phyloP scores from a whole-genome alignment of 1,140 invertebrate genomes.

The Odontomachus brunneus region DNA sequence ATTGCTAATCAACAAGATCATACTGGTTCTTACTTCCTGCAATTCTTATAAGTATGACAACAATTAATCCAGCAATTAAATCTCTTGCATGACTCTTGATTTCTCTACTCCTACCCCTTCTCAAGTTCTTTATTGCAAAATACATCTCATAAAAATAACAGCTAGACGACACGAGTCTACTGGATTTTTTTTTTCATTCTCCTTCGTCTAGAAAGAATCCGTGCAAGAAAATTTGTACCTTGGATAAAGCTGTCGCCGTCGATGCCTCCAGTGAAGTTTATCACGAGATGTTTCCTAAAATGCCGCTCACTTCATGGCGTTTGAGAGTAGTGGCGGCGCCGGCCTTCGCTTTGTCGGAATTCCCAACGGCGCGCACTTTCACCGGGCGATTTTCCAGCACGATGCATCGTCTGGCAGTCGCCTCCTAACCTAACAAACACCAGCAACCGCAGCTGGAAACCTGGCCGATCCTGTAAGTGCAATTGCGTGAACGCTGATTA shows the following conservation, averaged over 20 bases:
- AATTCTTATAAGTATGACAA: too few species aligned
- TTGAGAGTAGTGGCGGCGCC: background rate
- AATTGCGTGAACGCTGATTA: background rate
- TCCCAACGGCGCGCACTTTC: conserved; percentile 72
- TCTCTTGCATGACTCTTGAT: too few species aligned
- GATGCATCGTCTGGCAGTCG: conserved; percentile 61
- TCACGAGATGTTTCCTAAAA: background rate
- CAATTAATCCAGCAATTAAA: too few species aligned
- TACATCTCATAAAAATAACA: too few species aligned
- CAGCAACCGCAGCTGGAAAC: background rate
- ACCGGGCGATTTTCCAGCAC: conserved; percentile 70
- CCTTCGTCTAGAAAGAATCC: background rate
- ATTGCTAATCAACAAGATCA: too few species aligned
- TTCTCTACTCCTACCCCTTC: too few species aligned
- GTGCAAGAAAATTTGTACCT: background rate
- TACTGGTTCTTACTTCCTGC: too few species aligned
- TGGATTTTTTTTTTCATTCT: background rate
- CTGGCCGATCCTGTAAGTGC: background rate
- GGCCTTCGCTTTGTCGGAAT: conserved; percentile 36
- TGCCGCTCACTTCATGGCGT: background rate
- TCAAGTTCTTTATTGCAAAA: too few species aligned
- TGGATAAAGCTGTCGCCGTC: background rate
- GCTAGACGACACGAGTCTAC: background rate
- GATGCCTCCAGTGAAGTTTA: background rate
- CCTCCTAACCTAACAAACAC: conserved; percentile 71